Percentiles rank a stretch among this genome's conserved stretches.
Conservation (phyloP, 2,113 vertebrate genomes). For the Mirza zaza region DNA sequence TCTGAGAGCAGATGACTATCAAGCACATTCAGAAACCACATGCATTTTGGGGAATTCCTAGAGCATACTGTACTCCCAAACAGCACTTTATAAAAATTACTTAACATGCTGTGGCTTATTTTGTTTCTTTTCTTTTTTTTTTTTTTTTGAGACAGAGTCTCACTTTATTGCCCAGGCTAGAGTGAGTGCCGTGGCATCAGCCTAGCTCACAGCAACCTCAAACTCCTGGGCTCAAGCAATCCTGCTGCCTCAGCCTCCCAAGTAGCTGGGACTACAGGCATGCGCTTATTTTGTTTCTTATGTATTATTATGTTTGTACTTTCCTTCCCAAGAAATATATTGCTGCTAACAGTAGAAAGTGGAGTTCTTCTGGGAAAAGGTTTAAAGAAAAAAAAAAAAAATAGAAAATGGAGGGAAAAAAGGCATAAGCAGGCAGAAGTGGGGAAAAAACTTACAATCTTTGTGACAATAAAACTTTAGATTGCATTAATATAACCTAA, state of each 20-base stretch:
- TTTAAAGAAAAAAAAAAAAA: background rate
- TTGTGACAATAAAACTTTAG: background rate
- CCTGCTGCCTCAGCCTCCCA: too few relatives aligned
- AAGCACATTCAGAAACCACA: background rate
- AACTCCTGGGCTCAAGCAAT: too few relatives aligned
- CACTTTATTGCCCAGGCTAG: too few relatives aligned
- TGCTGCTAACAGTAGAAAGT: background rate
- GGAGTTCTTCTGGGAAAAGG: too few relatives aligned
- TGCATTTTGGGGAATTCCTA: background rate
- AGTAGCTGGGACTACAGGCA: too few relatives aligned
- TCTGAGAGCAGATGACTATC: background rate
- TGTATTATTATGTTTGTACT: background rate
- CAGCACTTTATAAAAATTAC: background rate
- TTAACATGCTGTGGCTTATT: background rate
- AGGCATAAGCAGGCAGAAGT: background rate
- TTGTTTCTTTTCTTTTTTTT: too few relatives aligned
- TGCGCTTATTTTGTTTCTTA: background rate
- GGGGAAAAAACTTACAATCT: background rate
- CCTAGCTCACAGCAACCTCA: too few relatives aligned
- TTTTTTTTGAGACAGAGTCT: too few relatives aligned
- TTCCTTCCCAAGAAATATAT: background rate
- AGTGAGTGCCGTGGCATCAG: too few relatives aligned
- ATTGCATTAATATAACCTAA: background rate
- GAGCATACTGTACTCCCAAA: background rate
- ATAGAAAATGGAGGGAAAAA: background rate